Evolutionary conservation across 2,797 vertebrate genomes (phyloP).

Genomic region (Argentina silus): DNA sequence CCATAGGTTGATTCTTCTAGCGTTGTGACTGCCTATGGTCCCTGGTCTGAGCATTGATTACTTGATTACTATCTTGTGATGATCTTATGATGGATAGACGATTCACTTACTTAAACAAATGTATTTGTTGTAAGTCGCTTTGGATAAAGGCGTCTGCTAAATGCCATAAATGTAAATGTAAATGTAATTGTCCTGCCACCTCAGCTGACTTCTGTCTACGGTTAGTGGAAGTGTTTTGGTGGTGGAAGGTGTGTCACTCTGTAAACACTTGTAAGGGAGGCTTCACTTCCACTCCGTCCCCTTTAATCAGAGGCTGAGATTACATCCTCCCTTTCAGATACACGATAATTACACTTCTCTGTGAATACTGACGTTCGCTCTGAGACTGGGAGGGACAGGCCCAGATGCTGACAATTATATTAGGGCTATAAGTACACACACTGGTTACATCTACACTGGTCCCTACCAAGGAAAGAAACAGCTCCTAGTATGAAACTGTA

Average conservation of each 20-base stretch:
- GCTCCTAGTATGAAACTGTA: neutral
- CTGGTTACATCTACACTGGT: neutral
- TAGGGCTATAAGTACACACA: conserved; percentile 57
- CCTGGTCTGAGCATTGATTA: too few relatives aligned
- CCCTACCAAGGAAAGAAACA: neutral
- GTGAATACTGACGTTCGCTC: conserved; percentile 83
- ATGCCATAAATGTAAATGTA: too few relatives aligned
- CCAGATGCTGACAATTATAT: conserved; percentile 81
- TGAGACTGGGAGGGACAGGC: conserved; percentile 77
- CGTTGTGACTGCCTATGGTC: neutral
- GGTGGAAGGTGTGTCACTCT: conserved; percentile 82
- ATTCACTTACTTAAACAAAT: too few relatives aligned
- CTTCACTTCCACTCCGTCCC: conserved; percentile 80
- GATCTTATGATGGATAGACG: too few relatives aligned
- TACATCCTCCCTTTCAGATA: conserved; percentile 90
- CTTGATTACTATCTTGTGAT: neutral
- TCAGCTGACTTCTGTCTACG: conserved; percentile 62
- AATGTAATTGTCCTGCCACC: conserved; percentile 54
- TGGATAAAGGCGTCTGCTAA: too few relatives aligned
- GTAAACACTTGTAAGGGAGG: conserved; percentile 81
- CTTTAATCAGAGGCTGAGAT: conserved; percentile 94
- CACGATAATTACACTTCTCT: conserved; percentile 92
- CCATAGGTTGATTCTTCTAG: neutral
- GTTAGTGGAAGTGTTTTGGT: conserved; percentile 65
- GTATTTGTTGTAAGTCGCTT: too few relatives aligned